Base-by-base conservation (phyloP, 1,140 invertebrate species). In the Drosophila carrolli region DNA sequence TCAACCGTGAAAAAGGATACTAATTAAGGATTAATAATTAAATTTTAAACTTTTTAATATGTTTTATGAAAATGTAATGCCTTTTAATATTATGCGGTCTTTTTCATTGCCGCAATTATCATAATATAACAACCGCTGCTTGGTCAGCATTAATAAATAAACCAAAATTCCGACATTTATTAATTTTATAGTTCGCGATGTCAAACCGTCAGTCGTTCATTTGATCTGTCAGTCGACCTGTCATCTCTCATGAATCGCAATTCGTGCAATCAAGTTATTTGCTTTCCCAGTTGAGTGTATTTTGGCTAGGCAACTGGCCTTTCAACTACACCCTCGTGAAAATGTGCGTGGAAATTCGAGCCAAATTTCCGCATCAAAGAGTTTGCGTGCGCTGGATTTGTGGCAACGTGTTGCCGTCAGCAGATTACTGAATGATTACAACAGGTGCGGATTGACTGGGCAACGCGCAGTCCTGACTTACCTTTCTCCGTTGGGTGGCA, bases 381-480 rank as follows among this genome's bases (percentile, higher is more conserved):
- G 68, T 50, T 71, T 35, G 44, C 63, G 62, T 68, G 62, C 43
- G 7, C 9, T 38, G 68, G 66, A 50, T 50, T 71, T 71, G 65
- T 58, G 65, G 68, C 66, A 71, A 71, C 44, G 68, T 50, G 68
- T 71, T 71, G 68, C 66, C 54, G 32, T 54, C 65, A 44, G 29
- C 66, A 38, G 68, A 50, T 71, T 72, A 72, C 68, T 54, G 66
- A n/a, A 50, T 58, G 68, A 71, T 72, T 72, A 76, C 74, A 76
- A 77, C 75, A 78, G 75, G 75, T 78, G 75, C 38, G 75, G 50
- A 66, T 54, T 50, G 74, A n/a, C 47, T 56, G 57, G 57, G 54
- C 41, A 43, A 29, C 40, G 14, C 19, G 23, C n/a, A 10, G 51
- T 48, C 51, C 37, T 13, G 54, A 59, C 46, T 65, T 50, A 11